Evolutionary conservation across 2,888 invertebrate species (phyloP).

Genomic region (Isoperla grammatica): DNA sequence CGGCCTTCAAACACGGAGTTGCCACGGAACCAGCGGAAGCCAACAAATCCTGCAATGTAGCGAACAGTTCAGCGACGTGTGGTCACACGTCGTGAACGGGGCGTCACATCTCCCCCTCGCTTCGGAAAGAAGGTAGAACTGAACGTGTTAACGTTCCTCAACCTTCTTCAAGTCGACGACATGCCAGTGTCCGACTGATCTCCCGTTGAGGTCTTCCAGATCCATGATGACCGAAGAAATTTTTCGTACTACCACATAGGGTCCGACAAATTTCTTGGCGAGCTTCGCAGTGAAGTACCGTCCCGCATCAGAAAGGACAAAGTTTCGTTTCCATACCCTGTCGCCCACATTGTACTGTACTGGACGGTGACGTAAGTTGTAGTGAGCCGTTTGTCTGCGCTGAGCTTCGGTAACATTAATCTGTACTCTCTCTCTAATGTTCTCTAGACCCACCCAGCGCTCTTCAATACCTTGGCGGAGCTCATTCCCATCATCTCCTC

Average conservation of each 20-base stretch:
- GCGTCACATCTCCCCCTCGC: too few relatives aligned
- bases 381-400: background rate
- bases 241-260: background rate
- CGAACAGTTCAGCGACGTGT: too few relatives aligned
- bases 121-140: too few relatives aligned
- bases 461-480: background rate
- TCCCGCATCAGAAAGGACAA: background rate
- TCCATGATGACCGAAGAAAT: background rate
- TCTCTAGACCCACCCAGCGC: background rate
- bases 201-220: background rate
- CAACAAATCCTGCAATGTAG: too few relatives aligned
- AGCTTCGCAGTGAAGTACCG: background rate
- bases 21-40: too few relatives aligned
- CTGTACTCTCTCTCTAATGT: background rate
- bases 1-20: too few relatives aligned
- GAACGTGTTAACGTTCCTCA: too few relatives aligned
- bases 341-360: background rate
- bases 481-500: too few relatives aligned
- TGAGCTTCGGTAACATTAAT: background rate
- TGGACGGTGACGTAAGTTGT: background rate
- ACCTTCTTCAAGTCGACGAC: background rate
- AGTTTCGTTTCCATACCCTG: background rate
- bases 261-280: conserved; percentile 1
- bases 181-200: background rate
- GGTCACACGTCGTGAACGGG: too few relatives aligned